A percentile compares a stretch with the other conserved stretches of the same genome.
phyloP scores from a whole-genome alignment of 2,113 vertebrate genomes.

The Turdus rufiventris region DNA sequence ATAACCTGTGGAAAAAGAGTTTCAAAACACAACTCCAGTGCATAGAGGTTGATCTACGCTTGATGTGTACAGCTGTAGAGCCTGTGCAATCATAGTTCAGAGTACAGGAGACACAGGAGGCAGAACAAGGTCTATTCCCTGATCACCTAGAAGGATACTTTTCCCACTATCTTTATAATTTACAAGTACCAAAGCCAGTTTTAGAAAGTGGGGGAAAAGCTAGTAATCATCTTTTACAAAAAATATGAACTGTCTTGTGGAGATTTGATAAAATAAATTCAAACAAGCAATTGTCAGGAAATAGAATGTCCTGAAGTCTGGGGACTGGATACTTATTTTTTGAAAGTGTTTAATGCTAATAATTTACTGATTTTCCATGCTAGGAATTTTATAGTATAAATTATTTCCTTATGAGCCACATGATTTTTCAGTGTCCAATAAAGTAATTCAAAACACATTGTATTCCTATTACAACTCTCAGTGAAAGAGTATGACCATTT shows the following conservation, averaged over 20 bases:
- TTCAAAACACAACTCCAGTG: background rate
- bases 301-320: background rate
- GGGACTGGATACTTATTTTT: background rate
- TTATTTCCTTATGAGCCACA: background rate
- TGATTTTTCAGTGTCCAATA: background rate
- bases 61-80: background rate
- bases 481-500: background rate
- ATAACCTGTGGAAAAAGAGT: background rate
- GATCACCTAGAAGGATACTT: background rate
- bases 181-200: background rate
- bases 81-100: background rate
- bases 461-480: background rate
- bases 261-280: background rate
- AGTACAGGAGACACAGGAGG: background rate
- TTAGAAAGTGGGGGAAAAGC: background rate
- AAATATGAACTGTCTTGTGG: background rate
- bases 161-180: background rate
- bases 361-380: background rate
- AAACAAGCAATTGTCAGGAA: background rate
- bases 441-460: background rate
- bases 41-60: background rate
- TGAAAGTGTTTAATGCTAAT: background rate
- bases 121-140: background rate
- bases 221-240: background rate
- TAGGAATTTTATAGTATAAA: background rate